A percentile compares a stretch with the other conserved stretches of the same genome.
Conservation (phyloP, 2,113 vertebrate genomes). For the Cochlearius cochlearius region DNA sequence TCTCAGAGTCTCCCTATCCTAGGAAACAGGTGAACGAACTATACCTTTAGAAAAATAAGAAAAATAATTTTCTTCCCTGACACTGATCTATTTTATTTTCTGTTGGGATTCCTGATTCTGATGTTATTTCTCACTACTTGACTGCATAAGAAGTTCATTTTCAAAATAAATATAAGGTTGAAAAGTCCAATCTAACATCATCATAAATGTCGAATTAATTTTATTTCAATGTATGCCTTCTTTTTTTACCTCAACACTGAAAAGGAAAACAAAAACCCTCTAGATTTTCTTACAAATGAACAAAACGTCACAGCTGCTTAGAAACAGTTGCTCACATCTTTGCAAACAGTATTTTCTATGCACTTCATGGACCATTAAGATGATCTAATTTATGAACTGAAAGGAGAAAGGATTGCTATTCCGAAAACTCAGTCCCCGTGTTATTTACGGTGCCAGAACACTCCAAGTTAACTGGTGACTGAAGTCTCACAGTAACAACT, state of each 20-base stretch:
- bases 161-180: neutral
- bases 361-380: neutral
- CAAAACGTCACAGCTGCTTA: neutral
- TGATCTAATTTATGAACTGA: conserved; percentile 47
- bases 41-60: neutral
- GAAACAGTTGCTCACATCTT: neutral
- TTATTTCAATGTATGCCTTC: neutral
- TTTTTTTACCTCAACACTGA: neutral
- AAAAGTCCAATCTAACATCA: neutral
- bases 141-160: neutral
- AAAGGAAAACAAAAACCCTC: neutral
- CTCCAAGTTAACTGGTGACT: conserved; percentile 31
- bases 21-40: neutral
- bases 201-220: neutral
- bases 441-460: conserved; percentile 25
- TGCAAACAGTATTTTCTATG: neutral
- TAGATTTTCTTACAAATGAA: neutral
- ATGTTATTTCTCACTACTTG: neutral
- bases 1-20: neutral
- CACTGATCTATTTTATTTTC: neutral
- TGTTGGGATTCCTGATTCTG: neutral
- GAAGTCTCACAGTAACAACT: conserved; percentile 46
- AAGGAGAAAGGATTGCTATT: conserved; percentile 22
- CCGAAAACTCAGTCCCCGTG: conserved; percentile 27
- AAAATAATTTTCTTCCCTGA: neutral